Evolutionary conservation across 2,797 vertebrate species (phyloP).

Genomic region (Oophaga sylvatica): DNA sequence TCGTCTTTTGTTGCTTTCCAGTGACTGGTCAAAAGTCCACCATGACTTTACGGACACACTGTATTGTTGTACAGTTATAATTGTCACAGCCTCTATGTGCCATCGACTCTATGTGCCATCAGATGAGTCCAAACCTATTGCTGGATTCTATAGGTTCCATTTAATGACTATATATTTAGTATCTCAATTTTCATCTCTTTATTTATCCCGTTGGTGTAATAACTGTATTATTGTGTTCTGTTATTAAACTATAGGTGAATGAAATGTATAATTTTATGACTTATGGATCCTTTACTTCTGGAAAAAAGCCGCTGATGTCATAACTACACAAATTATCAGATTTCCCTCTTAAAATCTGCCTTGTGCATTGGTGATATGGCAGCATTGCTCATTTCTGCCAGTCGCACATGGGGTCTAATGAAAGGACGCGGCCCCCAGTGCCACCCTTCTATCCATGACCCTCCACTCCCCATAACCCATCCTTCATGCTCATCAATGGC

Average conservation of each 20-base stretch:
- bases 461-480: neutral
- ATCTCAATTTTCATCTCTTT: too few relatives aligned
- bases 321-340: neutral
- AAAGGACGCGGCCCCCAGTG: neutral
- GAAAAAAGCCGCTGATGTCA: neutral
- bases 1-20: too few relatives aligned
- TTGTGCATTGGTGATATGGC: neutral
- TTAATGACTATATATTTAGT: too few relatives aligned
- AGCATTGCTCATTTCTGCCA: neutral
- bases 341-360: neutral
- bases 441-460: neutral
- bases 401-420: neutral
- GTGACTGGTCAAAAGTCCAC: too few relatives aligned
- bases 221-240: too few relatives aligned
- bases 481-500: constrained; percentile 14
- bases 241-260: neutral
- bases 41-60: too few relatives aligned
- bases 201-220: too few relatives aligned
- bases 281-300: neutral
- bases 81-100: too few relatives aligned
- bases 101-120: too few relatives aligned
- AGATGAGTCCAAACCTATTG: too few relatives aligned
- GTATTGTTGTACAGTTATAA: too few relatives aligned
- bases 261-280: neutral
- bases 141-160: too few relatives aligned